Conservation (phyloP, 1,140 invertebrate species). For the Papilio glaucus region DNA sequence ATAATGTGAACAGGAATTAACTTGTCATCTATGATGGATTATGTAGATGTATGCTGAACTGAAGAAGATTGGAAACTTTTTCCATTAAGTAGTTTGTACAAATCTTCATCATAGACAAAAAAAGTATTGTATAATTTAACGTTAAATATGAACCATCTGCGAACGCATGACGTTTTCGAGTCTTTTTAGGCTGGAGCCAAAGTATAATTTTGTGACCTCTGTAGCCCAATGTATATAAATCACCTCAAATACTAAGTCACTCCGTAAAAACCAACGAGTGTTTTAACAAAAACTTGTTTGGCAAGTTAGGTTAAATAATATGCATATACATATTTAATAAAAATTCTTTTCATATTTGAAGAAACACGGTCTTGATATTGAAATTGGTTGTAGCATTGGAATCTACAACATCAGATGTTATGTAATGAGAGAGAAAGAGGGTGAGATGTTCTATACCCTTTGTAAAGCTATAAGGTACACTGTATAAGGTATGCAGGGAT, state of each 20-base stretch:
- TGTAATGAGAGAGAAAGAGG: too few relatives aligned
- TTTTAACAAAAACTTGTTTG: neutral
- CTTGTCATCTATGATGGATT: neutral
- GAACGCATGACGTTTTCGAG: too few relatives aligned
- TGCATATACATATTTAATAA: neutral
- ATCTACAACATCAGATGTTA: too few relatives aligned
- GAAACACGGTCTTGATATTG: neutral
- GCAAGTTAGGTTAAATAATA: neutral
- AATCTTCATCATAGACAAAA: neutral
- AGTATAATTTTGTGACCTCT: neutral
- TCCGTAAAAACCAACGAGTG: neutral
- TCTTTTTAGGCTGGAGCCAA: too few relatives aligned
- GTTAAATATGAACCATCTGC: neutral
- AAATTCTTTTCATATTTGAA: too few relatives aligned
- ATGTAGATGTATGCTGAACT: neutral
- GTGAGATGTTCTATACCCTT: too few relatives aligned
- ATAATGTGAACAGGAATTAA: too few relatives aligned
- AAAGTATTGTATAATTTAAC: neutral
- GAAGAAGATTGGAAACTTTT: neutral
- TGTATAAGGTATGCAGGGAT: too few relatives aligned
- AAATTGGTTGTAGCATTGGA: neutral
- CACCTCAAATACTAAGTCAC: neutral
- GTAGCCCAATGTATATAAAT: neutral
- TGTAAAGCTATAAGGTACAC: too few relatives aligned
- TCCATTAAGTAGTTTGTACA: too few relatives aligned